Evolutionary conservation across 1,140 invertebrate species (phyloP), one percentile per base, ranked within the genome.

Genomic region (Saccostrea echinata): DNA sequence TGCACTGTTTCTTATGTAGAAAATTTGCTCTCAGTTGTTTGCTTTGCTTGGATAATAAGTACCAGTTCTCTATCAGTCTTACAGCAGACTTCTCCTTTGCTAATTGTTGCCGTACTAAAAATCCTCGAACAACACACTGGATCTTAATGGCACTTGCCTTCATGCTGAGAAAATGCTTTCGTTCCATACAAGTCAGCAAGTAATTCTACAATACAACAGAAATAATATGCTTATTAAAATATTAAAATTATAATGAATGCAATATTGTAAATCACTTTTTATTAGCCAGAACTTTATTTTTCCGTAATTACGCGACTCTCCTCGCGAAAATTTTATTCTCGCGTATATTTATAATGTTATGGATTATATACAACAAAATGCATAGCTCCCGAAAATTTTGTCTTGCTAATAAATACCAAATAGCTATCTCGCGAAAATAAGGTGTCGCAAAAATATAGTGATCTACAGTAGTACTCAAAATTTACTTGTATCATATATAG

Each of bases 71-170:
- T 55, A 89, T 89, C 35, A 3, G 71, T 52, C 68, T 18, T 30
- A 57, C 88, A 24, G 86, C 88, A 43, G 21, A 13, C 33, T 61
- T 76, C 18, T 87, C 81, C 30, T 81, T 27, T 13, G 35, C 57
- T 27, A 84, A n/a, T 30, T 81, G 64, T 30, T 76, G 24, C n/a
- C 76, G 43, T 27, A 27, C 57, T 27, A 86, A 21, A 84, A 90
- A 90, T 51, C 80, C 90, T 35, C 92, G 80, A 55, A 90, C 89
- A 4, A 53, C 21, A 51, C 81, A 82, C 83, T 94, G 94, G 55
- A 94, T 84, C 9, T 85, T 89, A 16, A 76, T 3, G 3, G 68
- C 68, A 76, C 27, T 30, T 18, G 12, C 13, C 27, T 30, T 76
- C 68, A 76, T 35, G 27, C 68, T 76, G 16, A 76, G 3, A 33